A percentile compares a stretch with the other conserved stretches of the same genome.
Conservation (phyloP, 2,113 vertebrate genomes). For the Limnothrissa miodon region DNA sequence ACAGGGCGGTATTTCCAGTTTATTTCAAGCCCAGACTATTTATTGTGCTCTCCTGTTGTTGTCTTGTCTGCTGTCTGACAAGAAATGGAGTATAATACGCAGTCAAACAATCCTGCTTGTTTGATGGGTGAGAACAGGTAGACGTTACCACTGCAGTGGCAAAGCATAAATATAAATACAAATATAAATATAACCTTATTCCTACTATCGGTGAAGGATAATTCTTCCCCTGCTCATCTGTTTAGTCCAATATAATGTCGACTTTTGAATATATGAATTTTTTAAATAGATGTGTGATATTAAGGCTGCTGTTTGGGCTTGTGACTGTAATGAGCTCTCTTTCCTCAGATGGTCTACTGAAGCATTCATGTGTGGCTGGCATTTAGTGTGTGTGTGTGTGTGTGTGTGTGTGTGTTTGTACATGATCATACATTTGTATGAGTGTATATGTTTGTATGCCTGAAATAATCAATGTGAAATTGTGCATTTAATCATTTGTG, state of each 20-base stretch:
- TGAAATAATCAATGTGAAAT: neutral
- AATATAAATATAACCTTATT: no score
- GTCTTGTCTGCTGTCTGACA: neutral
- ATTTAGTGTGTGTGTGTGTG: neutral
- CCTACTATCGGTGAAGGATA: no score
- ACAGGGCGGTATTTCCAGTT: neutral
- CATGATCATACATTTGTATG: neutral
- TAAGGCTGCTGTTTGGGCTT: no score
- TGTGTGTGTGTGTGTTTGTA: neutral
- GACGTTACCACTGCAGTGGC: neutral
- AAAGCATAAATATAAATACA: no score
- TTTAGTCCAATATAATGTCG: no score
- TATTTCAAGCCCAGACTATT: neutral
- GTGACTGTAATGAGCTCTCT: no score
- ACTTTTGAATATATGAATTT: no score
- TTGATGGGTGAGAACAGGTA: neutral
- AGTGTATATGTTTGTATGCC: neutral
- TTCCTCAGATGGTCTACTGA: no score
- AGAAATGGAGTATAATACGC: neutral
- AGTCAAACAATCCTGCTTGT: neutral
- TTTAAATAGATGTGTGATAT: no score
- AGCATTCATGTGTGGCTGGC: neutral
- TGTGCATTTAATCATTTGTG: neutral
- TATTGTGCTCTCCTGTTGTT: neutral
- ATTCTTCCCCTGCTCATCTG: no score